Conservation (phyloP, 2,888 invertebrate genomes). For the Odontocolon sp. region DNA sequence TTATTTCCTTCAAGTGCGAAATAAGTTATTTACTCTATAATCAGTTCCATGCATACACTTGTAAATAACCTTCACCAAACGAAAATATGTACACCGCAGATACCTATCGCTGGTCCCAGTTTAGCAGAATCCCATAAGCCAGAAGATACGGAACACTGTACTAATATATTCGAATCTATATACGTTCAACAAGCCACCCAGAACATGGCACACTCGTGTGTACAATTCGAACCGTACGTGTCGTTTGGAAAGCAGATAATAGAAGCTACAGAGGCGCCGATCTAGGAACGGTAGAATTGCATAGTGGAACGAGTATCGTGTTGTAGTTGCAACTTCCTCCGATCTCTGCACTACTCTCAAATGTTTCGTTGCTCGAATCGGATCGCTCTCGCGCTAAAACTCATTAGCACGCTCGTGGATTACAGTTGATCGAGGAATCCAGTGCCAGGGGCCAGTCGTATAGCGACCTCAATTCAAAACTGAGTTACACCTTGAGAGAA, state of each 20-base stretch:
- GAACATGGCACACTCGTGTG: conserved; percentile 30
- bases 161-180: too few relatives aligned
- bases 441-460: background rate
- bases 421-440: conserved; percentile 41
- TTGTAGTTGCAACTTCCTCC: too few relatives aligned
- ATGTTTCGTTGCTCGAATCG: too few relatives aligned
- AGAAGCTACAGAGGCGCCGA: conserved; percentile 25
- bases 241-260: conserved; percentile 51
- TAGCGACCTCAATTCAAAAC: conserved; percentile 24
- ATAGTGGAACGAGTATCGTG: conserved; percentile 1
- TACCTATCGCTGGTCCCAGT: too few relatives aligned
- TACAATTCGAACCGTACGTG: conserved; percentile 54
- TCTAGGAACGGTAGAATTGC: conserved; percentile 5
- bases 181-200: conserved; percentile 32
- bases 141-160: too few relatives aligned
- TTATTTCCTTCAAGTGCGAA: too few relatives aligned
- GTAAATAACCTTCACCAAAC: too few relatives aligned
- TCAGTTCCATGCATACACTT: too few relatives aligned
- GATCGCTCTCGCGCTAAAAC: conserved; percentile 26
- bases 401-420: conserved; percentile 54
- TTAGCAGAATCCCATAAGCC: too few relatives aligned
- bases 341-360: too few relatives aligned
- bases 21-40: too few relatives aligned
- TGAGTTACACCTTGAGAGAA: conserved; percentile 21
- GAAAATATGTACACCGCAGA: too few relatives aligned